Base-by-base conservation (phyloP, 2,113 vertebrate genomes). In the Rissa tridactyla region DNA sequence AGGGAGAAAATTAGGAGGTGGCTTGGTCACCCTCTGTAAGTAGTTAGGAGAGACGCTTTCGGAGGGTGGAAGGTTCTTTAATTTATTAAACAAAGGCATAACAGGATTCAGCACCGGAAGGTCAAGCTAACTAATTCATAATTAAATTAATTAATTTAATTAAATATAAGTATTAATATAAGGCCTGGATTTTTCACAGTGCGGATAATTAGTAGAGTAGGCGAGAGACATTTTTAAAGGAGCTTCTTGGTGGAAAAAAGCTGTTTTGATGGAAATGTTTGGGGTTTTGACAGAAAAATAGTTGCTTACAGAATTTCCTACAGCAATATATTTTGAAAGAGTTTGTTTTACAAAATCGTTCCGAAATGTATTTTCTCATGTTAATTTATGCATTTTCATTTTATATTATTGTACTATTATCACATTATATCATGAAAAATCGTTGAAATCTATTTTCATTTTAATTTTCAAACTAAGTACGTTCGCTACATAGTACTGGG, bases 371-470 rank as follows among this genome's bases (percentile, higher is more conserved):
- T 93, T 92, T 94, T 87, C 72, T 86, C 18, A 44, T 46, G 29
- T 82, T 93, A 84, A 92, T 92, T 91, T 70, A 75, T 82, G 72
- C 25, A 70, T 87, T 92, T 92, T 86, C 72, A 40, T 71, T 96
- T 88, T 71, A 29, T 51, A 54, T 90, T 57, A 66, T 88, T 88
- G 40, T 83, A 55, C 34, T 61, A 46, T 81, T 73, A 86, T 66
- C 62, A n/a, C 29, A 66, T 76, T 77, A 86, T 23, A n/a, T 18
- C 3, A 83, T 49, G 91, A 93, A 88, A 95, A 93, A 90, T 90
- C 0, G 0, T 86, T 66, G n/a, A 83, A 88, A 71, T 92, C 80
- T 66, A 54, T 92, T 94, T 93, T 88, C 21, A 83, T 94, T 93
- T 86, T 86, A 73, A 70, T 94, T 96, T 95, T 83, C 65, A 58